Evolutionary conservation across 2,888 invertebrate genomes (phyloP).

Genomic region (Drosophila planitibia): DNA sequence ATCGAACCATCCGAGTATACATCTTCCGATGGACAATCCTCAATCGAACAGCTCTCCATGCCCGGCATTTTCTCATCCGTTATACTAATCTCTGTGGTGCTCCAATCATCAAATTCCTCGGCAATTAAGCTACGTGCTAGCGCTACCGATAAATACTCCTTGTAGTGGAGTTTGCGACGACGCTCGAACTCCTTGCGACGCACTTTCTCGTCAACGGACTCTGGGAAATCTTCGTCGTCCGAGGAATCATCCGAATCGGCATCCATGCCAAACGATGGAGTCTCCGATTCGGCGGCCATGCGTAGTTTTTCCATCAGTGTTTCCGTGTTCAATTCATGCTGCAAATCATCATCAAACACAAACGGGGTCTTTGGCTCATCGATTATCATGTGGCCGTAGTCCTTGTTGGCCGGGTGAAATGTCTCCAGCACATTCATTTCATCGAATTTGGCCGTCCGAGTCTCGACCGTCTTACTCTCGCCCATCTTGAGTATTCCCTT

Average conservation of each 20-base stretch:
- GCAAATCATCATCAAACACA: slow-evolving; percentile 87
- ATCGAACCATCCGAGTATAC: neutral
- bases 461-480: slow-evolving; percentile 12
- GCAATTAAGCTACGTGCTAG: slow-evolving; percentile 95
- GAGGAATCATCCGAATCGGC: slow-evolving; percentile 86
- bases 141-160: slow-evolving; percentile 97
- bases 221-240: slow-evolving; percentile 87
- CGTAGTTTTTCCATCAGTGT: slow-evolving; percentile 90
- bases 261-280: slow-evolving; percentile 84
- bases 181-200: slow-evolving; percentile 93
- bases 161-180: slow-evolving; percentile 98
- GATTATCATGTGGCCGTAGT: slow-evolving; percentile 99
- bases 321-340: slow-evolving; percentile 88
- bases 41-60: slow-evolving; percentile 17
- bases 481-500: slow-evolving; percentile 51
- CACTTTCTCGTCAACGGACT: slow-evolving; percentile 88
- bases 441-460: slow-evolving; percentile 92
- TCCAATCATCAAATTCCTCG: slow-evolving; percentile 94
- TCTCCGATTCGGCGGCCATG: slow-evolving; percentile 78
- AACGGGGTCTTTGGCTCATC: slow-evolving; percentile 99
- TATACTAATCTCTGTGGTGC: slow-evolving; percentile 85
- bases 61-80: neutral
- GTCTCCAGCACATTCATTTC: slow-evolving; percentile 99
- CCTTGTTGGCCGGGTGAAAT: slow-evolving; percentile 98
- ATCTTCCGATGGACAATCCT: slow-evolving; percentile 7